These are phyloP conservation scores for Lepidocyrtinus sp. DNA, from an alignment of 2,888 invertebrate species.

Conservation along the genomic window DNA sequence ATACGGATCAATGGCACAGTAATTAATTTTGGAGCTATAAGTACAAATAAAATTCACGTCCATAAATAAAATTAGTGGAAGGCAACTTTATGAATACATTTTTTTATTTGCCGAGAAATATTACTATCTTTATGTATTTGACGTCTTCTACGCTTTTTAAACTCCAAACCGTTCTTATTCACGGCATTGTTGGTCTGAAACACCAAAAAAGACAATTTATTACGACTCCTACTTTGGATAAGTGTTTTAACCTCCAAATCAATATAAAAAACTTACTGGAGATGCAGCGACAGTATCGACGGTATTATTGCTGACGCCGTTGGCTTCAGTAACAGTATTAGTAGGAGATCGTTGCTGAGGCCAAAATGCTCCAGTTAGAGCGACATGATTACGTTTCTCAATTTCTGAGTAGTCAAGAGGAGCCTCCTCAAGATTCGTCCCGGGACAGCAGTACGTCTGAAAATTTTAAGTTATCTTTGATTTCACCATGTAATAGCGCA, in stretches of 20 bases:
- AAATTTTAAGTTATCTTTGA: no score
- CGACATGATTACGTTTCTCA: slow-evolving; percentile 65
- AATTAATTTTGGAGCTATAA: slow-evolving; percentile 73
- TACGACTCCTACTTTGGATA: not conserved
- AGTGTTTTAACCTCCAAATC: not conserved
- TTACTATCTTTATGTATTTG: slow-evolving; percentile 66
- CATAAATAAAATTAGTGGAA: slow-evolving; percentile 1
- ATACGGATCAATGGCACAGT: slow-evolving; percentile 69
- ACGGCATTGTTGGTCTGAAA: slow-evolving; percentile 61
- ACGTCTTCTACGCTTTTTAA: slow-evolving; percentile 61
- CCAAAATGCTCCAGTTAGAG: slow-evolving; percentile 40
- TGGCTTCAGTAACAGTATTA: slow-evolving; percentile 38
- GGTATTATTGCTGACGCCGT: slow-evolving; percentile 53
- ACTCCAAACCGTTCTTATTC: slow-evolving; percentile 68
- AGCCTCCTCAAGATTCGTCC: slow-evolving; percentile 59
- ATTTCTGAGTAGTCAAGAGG: slow-evolving; percentile 65
- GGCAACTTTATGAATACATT: not conserved
- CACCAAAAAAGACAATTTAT: not conserved
- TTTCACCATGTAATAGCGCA: not conserved
- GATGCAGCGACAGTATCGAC: slow-evolving; percentile 64
- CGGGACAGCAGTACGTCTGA: slow-evolving; percentile 67
- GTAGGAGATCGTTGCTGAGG: slow-evolving; percentile 42
- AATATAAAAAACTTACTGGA: slow-evolving; percentile 48
- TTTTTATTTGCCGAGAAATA: slow-evolving; percentile 8
- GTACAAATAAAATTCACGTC: no score